A percentile compares a stretch with the other conserved stretches of the same genome.
Evolutionary conservation across 2,888 invertebrate genomes (phyloP).

Genomic region (Drosophila nr. perissopoda): DNA sequence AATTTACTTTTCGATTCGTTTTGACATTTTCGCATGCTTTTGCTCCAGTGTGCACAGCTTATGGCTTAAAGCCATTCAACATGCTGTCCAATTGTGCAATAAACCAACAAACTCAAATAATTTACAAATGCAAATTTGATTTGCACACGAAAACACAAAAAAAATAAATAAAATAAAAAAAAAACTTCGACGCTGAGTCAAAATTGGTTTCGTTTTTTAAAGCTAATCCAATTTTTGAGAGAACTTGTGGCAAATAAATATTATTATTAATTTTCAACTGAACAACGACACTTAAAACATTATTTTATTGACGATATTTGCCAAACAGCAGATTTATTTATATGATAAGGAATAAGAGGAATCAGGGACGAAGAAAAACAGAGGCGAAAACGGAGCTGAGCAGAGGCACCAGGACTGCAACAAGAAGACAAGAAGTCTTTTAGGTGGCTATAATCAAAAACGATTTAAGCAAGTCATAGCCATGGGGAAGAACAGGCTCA

Average conservation of each 20-base stretch:
- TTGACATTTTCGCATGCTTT: neutral
- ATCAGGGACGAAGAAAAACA: no score
- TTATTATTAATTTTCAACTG: neutral
- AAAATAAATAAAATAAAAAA: constrained; percentile 16
- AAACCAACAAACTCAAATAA: constrained; percentile 55
- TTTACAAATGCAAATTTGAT: constrained; percentile 67
- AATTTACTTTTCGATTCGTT: neutral
- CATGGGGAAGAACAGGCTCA: no score
- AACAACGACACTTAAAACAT: neutral
- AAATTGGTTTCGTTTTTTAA: neutral
- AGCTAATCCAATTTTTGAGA: neutral
- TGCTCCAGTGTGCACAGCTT: constrained; percentile 47
- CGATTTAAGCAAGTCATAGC: no score
- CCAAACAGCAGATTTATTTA: neutral
- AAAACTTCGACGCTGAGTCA: neutral
- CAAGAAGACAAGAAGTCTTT: no score
- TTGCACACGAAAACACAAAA: constrained; percentile 1
- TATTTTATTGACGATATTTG: neutral
- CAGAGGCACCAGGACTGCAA: no score
- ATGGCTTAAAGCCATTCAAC: constrained; percentile 58
- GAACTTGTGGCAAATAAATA: neutral
- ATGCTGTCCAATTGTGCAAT: constrained; percentile 71
- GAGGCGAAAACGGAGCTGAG: no score
- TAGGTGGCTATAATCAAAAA: no score
- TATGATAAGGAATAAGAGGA: neutral